Conservation (phyloP, 2,888 invertebrate species). For the Noctua comes region DNA sequence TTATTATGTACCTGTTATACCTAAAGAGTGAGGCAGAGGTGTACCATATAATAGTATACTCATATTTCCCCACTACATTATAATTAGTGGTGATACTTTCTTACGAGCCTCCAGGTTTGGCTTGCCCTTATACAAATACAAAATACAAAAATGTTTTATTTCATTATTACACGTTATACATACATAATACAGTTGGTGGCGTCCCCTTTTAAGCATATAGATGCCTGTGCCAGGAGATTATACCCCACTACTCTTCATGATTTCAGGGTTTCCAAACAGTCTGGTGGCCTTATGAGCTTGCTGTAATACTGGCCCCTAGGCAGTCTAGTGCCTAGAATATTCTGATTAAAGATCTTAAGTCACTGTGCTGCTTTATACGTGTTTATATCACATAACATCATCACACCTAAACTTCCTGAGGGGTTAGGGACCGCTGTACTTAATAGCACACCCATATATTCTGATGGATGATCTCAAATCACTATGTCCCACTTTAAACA, state of each 20-base stretch:
- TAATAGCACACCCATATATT: not conserved
- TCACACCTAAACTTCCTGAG: not conserved
- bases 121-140: too few relatives aligned
- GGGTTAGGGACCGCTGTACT: not conserved
- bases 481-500: not conserved
- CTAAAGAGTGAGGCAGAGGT: not conserved
- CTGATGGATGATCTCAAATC: not conserved
- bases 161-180: too few relatives aligned
- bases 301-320: too few relatives aligned
- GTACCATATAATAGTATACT: not conserved
- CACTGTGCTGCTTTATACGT: not conserved
- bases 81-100: too few relatives aligned
- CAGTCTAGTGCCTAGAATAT: not conserved
- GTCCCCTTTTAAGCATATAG: too few relatives aligned
- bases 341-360: not conserved
- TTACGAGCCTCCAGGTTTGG: too few relatives aligned
- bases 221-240: too few relatives aligned
- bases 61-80: not conserved
- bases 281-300: too few relatives aligned
- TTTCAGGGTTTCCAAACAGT: too few relatives aligned
- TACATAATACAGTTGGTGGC: too few relatives aligned
- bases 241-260: too few relatives aligned
- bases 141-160: too few relatives aligned
- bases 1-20: not conserved
- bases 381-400: not conserved